Evolutionary conservation across 2,797 vertebrate species (phyloP).

Genomic region (Pangasius larnaudii): DNA sequence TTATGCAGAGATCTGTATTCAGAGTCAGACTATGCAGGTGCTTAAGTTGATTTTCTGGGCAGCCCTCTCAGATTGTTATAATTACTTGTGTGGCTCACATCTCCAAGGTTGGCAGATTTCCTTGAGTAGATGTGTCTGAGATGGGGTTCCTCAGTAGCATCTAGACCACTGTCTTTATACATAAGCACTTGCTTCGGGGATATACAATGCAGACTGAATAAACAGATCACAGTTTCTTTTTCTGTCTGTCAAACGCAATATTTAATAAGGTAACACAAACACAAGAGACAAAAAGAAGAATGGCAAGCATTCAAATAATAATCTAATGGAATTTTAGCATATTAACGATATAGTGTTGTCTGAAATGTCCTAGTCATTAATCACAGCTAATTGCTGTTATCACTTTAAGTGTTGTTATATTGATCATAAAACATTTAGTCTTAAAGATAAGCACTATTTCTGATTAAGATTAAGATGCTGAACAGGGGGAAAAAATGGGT

Average conservation of each 20-base stretch:
- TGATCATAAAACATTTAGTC: neutral
- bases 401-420: neutral
- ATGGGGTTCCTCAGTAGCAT: neutral
- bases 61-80: neutral
- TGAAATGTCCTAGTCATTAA: neutral
- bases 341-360: neutral
- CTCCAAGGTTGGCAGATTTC: neutral
- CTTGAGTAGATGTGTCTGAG: neutral
- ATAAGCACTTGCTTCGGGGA: neutral
- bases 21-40: neutral
- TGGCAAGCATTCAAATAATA: neutral
- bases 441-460: neutral
- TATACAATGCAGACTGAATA: neutral
- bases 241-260: neutral
- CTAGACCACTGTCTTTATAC: neutral
- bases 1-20: neutral
- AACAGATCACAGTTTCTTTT: neutral
- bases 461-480: neutral
- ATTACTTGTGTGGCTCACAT: slow-evolving; percentile 1
- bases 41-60: neutral
- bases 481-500: neutral
- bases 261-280: neutral
- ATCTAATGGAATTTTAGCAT: neutral
- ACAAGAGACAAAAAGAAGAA: neutral
- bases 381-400: neutral